Conservation (phyloP, 2,797 vertebrate genomes). For the Eurystomus glaucurus region DNA sequence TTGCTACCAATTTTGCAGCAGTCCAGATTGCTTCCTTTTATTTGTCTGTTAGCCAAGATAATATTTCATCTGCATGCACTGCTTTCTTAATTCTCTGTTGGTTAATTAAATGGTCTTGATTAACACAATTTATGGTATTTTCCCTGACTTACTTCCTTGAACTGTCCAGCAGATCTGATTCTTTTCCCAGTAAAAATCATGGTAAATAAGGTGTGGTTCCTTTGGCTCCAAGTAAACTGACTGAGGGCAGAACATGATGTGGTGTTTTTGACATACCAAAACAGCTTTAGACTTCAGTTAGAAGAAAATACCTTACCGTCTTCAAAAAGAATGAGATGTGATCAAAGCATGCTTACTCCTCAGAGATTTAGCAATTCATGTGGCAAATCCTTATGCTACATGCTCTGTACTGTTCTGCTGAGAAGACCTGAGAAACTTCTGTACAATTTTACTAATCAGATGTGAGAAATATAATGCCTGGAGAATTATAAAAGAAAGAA, state of each 20-base stretch:
- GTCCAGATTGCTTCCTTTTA: constrained; percentile 54
- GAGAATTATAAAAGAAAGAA: not conserved
- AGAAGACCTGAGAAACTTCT: not conserved
- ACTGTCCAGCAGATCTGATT: constrained; percentile 40
- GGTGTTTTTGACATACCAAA: constrained; percentile 35
- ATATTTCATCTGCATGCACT: not conserved
- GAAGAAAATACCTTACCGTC: not conserved
- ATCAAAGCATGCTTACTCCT: constrained; percentile 53
- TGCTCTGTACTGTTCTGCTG: not conserved
- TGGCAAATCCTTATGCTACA: constrained; percentile 11
- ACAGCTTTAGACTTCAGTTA: constrained; percentile 14
- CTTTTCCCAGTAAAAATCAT: constrained; percentile 16
- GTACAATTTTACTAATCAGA: not conserved
- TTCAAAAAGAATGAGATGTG: not conserved
- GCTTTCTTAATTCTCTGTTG: constrained; percentile 46
- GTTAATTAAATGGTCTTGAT: not conserved
- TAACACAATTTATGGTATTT: constrained; percentile 14
- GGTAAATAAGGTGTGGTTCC: constrained; percentile 14
- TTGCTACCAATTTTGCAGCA: constrained; percentile 69
- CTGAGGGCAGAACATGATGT: not conserved
- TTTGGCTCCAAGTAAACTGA: not conserved
- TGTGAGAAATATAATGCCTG: not conserved
- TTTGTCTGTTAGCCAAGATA: not conserved
- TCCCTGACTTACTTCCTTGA: not conserved
- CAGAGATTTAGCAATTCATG: constrained; percentile 22